A percentile compares a stretch with the other conserved stretches of the same genome.
Conservation (phyloP, 2,113 vertebrate species). For the Andinoacara biseriatus region DNA sequence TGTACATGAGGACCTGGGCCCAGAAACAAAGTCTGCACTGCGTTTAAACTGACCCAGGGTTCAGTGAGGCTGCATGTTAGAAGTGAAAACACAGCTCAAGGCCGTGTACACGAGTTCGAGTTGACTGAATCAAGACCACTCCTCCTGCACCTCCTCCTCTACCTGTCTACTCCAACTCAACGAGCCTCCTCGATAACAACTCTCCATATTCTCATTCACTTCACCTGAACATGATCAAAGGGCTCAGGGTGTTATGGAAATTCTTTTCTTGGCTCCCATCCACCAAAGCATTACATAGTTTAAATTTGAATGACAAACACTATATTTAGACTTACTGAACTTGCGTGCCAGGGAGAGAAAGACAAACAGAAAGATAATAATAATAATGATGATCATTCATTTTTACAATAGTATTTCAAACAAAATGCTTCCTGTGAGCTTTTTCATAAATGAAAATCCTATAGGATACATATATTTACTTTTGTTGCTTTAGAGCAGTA, state of each 20-base stretch:
- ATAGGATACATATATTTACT: not conserved
- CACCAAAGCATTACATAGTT: not conserved
- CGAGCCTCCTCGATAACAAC: constrained; percentile 14
- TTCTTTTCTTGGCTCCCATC: not conserved
- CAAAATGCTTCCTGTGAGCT: not conserved
- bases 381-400: not conserved
- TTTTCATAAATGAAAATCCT: not conserved
- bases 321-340: not conserved
- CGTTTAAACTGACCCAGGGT: constrained; percentile 6
- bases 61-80: constrained; percentile 26
- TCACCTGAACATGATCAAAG: not conserved
- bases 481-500: not conserved
- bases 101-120: constrained; percentile 24
- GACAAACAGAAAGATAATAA: not conserved
- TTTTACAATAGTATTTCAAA: not conserved
- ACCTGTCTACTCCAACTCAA: not conserved
- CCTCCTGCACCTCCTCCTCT: not conserved
- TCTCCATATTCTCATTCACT: constrained; percentile 44
- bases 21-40: not conserved
- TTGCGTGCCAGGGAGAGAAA: not conserved
- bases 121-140: not conserved
- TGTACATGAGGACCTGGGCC: not conserved
- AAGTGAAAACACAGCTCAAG: constrained; percentile 71
- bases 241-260: not conserved
- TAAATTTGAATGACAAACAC: not conserved